phyloP scores from a whole-genome alignment of 1,140 invertebrate species.

The Aethina tumida region DNA sequence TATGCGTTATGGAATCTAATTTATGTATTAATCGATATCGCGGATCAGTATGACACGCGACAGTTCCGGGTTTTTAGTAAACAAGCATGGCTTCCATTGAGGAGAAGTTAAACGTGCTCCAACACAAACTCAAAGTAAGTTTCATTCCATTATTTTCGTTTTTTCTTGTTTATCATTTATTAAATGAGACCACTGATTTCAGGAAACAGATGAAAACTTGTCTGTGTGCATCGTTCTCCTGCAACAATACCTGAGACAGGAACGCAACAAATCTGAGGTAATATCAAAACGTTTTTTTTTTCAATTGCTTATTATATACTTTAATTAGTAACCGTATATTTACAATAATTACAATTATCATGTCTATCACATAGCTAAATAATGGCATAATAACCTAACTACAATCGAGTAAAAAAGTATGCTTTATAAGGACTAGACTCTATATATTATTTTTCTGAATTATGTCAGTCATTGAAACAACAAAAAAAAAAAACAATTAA shows the following conservation, averaged over 20 bases:
- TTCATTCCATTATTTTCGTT: not conserved
- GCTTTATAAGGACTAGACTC: too few species aligned
- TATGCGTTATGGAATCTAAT: conserved; percentile 20
- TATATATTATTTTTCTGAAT: too few species aligned
- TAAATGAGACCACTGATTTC: conserved; percentile 8
- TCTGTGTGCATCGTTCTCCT: conserved; percentile 25
- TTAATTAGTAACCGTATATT: too few species aligned
- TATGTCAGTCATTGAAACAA: too few species aligned
- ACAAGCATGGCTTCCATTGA: conserved; percentile 21
- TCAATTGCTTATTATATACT: too few species aligned
- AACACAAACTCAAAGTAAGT: conserved; percentile 25
- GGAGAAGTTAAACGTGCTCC: conserved; percentile 22
- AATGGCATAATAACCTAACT: too few species aligned
- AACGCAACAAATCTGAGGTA: conserved; percentile 8
- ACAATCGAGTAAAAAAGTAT: too few species aligned
- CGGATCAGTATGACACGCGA: conserved; percentile 24
- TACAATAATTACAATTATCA: too few species aligned
- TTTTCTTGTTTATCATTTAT: not conserved
- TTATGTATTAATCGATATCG: conserved; percentile 27
- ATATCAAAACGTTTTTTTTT: too few species aligned
- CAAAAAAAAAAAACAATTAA: too few species aligned
- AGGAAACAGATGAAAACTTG: conserved; percentile 26
- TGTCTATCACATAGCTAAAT: too few species aligned
- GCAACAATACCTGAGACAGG: conserved; percentile 24
- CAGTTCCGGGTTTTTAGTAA: conserved; percentile 11